phyloP scores from a whole-genome alignment of 1,140 invertebrate genomes.

The Leguminivora glycinivorella region DNA sequence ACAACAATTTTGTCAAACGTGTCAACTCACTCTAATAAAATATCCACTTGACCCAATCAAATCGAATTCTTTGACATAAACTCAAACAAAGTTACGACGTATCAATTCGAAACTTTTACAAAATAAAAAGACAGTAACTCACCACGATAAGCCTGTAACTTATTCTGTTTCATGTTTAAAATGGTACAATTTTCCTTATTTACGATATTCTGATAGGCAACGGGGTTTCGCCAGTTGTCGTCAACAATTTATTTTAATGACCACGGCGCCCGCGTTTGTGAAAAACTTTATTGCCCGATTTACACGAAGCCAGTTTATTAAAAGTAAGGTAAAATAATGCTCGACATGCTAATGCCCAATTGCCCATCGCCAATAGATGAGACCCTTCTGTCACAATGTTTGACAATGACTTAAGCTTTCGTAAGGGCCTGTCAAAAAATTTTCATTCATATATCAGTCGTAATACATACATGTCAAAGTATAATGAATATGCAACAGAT shows the following conservation, averaged over 20 bases:
- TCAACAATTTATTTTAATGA: slow-evolving; percentile 71
- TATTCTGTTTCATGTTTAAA: neutral
- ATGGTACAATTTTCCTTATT: slow-evolving; percentile 30
- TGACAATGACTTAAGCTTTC: too few relatives aligned
- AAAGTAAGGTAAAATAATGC: too few relatives aligned
- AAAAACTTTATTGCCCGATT: slow-evolving; percentile 48
- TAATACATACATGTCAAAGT: too few relatives aligned
- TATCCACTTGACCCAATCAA: slow-evolving; percentile 5
- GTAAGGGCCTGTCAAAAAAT: too few relatives aligned
- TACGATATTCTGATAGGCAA: slow-evolving; percentile 45
- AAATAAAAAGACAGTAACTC: neutral
- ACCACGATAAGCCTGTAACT: neutral
- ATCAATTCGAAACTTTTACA: slow-evolving; percentile 10
- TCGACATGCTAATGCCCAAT: too few relatives aligned
- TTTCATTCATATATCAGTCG: too few relatives aligned
- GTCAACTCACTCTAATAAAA: neutral
- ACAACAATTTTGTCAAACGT: neutral
- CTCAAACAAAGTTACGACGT: slow-evolving; percentile 12
- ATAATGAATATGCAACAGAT: too few relatives aligned
- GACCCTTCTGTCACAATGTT: too few relatives aligned
- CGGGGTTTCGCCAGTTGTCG: slow-evolving; percentile 47
- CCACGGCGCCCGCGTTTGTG: slow-evolving; percentile 45
- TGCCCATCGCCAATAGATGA: too few relatives aligned
- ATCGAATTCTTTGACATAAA: slow-evolving; percentile 13
- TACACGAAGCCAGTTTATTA: neutral